These are phyloP conservation scores for Spea bombifrons DNA, from an alignment of 2,113 vertebrate species.

Conservation along the genomic window DNA sequence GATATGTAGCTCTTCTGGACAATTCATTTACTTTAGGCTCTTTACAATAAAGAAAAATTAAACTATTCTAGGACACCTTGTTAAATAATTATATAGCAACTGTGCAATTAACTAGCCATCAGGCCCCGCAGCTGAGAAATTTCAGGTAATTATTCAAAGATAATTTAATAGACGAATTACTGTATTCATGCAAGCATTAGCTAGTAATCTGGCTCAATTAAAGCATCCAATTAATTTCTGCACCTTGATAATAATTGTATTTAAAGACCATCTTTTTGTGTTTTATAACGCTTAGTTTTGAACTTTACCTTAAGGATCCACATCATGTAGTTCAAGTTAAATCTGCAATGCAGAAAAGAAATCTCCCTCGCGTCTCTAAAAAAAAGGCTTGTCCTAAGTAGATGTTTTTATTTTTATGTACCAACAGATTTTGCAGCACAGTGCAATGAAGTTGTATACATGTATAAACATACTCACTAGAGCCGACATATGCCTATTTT, in stretches of 20 bases:
- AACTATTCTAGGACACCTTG: conserved; percentile 83
- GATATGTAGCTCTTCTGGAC: conserved; percentile 54
- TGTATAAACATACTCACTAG: no score
- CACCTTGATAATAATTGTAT: conserved; percentile 77
- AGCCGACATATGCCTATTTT: not conserved
- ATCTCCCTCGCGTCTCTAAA: not conserved
- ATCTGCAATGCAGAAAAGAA: not conserved
- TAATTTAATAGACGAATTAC: conserved; percentile 87
- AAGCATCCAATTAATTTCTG: conserved; percentile 81
- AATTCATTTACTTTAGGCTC: conserved; percentile 59
- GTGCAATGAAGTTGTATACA: no score
- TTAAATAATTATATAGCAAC: conserved; percentile 83
- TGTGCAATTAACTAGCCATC: conserved; percentile 84
- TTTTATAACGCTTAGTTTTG: conserved; percentile 60
- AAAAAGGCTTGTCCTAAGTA: not conserved
- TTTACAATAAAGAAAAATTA: conserved; percentile 71
- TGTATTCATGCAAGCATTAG: conserved; percentile 85
- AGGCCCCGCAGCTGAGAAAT: conserved; percentile 81
- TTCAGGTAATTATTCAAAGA: conserved; percentile 87
- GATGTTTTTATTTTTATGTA: conserved; percentile 10
- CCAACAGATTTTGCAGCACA: no score
- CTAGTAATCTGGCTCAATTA: conserved; percentile 85
- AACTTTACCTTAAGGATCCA: conserved; percentile 53
- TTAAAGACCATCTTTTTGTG: conserved; percentile 68
- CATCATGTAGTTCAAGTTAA: conserved; percentile 14